Conservation (phyloP, 2,888 invertebrate species). For the Cryptocheilus praepositus region DNA sequence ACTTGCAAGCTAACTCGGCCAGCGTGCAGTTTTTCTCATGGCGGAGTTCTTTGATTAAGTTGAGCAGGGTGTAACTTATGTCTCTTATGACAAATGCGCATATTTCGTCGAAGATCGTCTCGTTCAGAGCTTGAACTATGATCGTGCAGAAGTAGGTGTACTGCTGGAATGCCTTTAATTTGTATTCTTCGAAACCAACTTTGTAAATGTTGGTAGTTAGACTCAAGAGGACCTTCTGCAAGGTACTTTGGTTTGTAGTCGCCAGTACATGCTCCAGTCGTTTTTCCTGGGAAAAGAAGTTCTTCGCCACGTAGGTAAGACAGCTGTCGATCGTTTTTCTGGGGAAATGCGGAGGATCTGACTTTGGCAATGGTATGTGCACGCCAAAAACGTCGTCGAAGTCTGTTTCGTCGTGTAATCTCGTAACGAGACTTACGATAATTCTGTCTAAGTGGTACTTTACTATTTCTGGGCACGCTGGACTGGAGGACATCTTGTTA, state of each 20-base stretch:
- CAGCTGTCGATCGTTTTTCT: slow-evolving; percentile 72
- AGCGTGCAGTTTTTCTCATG: slow-evolving; percentile 64
- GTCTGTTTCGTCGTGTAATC: slow-evolving; percentile 72
- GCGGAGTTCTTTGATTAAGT: slow-evolving; percentile 73
- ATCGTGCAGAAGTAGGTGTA: slow-evolving; percentile 77
- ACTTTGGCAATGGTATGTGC: slow-evolving; percentile 68
- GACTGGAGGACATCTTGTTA: slow-evolving; percentile 46
- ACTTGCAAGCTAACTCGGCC: slow-evolving; percentile 62
- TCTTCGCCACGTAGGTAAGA: slow-evolving; percentile 76
- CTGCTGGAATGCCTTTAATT: slow-evolving; percentile 77
- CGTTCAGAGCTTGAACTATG: slow-evolving; percentile 69
- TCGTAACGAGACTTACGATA: slow-evolving; percentile 63
- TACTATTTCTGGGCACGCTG: slow-evolving; percentile 59
- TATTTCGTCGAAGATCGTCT: slow-evolving; percentile 72
- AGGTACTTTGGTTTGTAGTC: slow-evolving; percentile 73
- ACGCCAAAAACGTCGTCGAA: slow-evolving; percentile 73
- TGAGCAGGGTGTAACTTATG: slow-evolving; percentile 76
- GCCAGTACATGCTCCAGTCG: slow-evolving; percentile 65
- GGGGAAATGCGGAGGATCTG: slow-evolving; percentile 74
- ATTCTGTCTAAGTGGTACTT: slow-evolving; percentile 66
- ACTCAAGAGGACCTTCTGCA: slow-evolving; percentile 77
- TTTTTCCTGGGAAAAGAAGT: slow-evolving; percentile 70
- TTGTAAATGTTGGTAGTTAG: slow-evolving; percentile 76
- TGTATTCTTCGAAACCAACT: slow-evolving; percentile 76
- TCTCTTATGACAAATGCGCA: slow-evolving; percentile 78